Evolutionary conservation across 2,113 vertebrate genomes (phyloP), one percentile per base, ranked within the genome.

Genomic region (Scopus umbretta): DNA sequence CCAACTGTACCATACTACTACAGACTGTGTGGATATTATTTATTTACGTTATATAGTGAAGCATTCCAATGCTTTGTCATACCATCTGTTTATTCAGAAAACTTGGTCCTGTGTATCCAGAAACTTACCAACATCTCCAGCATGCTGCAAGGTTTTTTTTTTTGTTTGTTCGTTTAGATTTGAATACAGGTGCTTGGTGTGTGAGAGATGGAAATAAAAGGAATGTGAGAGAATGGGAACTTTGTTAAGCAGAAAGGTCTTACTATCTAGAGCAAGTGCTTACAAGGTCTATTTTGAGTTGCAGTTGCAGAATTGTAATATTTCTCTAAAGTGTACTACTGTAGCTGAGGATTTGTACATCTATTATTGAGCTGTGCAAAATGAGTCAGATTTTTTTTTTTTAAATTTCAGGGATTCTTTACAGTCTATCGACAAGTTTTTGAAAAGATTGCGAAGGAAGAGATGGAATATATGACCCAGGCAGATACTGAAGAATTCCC

Each of bases 401-500:
- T 66, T 53, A 43, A 42, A 30, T 96, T 97, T 80, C 70, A 99
- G 99, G 98, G 99, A 17, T 99, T 99, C 97, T 99, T 99, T 65
- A 81, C 98, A 1, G 98, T 99, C 18, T 99, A 99, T 97, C 98
- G 99, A 47, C 97, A 97, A 52, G 97, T 99, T 83, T 99, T 99
- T 97, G 98, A 99, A 95, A 98, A 98, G 91, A 98, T 99, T 92
- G 98, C 98, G 1, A 99, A 99, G 84, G 99, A 99, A 96, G 99
- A 99, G 91, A 96, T 98, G 95, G 99, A 99, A 83, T 98, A 97
- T 23, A 94, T 97, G 62, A 97, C 98, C 4, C 98, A 98, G 22
- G 98, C 99, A 27, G 98, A 98, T 14, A 75, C 68, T 4, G 98
- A 98, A 36, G 98, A 98, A 74, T 99, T 99, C 94, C 99, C 99